Evolutionary conservation across 1,140 invertebrate species (phyloP).

Genomic region (Uloborus diversus): DNA sequence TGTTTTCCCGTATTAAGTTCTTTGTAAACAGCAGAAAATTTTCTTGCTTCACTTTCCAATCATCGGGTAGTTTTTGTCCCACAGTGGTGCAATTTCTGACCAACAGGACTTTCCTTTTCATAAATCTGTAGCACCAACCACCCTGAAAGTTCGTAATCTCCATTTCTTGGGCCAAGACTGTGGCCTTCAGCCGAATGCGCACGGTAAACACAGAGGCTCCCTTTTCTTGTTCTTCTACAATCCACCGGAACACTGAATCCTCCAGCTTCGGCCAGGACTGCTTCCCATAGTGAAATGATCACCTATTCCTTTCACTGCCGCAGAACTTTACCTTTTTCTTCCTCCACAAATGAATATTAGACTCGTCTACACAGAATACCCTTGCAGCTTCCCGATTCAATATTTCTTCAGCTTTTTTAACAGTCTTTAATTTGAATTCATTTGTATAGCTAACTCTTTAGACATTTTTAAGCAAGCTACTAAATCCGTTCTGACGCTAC

Average conservation of each 20-base stretch:
- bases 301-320: constrained; percentile 1
- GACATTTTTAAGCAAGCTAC: constrained; percentile 6
- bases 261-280: background rate
- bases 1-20: background rate
- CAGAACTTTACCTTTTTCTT: background rate
- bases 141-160: constrained; percentile 11
- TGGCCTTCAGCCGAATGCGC: background rate
- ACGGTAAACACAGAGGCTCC: background rate
- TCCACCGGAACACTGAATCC: background rate
- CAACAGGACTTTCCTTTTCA: background rate
- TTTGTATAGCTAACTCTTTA: background rate
- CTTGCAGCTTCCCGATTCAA: background rate
- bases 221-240: too few species aligned
- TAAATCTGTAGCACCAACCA: too few species aligned
- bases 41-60: background rate
- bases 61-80: background rate
- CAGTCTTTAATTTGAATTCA: constrained; percentile 8
- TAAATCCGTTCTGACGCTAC: too few species aligned
- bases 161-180: too few species aligned
- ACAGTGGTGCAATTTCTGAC: background rate
- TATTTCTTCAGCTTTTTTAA: constrained; percentile 14
- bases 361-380: constrained; percentile 1
- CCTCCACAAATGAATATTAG: too few species aligned
- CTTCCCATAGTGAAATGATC: background rate
- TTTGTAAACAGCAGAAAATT: background rate